Evolutionary conservation across 2,113 vertebrate species (phyloP).

Genomic region (Semicossyphus pulcher): DNA sequence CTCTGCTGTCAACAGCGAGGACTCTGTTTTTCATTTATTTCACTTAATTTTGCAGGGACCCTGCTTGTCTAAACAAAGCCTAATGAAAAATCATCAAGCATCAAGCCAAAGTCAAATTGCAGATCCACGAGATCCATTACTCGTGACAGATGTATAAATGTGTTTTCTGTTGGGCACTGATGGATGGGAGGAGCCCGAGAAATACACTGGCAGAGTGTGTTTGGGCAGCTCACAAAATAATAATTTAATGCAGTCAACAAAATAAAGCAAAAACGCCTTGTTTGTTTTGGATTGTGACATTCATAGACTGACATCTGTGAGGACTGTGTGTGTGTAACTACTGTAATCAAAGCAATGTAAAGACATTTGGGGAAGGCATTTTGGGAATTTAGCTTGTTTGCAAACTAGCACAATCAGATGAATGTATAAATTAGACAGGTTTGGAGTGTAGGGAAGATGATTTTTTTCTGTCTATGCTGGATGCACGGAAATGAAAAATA

Average conservation of each 20-base stretch:
- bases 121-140: conserved; percentile 16
- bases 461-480: no score
- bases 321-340: background rate
- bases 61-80: conserved; percentile 27
- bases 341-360: no score
- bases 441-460: no score
- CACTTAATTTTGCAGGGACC: conserved; percentile 2
- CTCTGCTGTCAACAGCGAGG: background rate
- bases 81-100: conserved; percentile 17
- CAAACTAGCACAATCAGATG: background rate
- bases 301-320: background rate
- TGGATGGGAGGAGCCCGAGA: background rate
- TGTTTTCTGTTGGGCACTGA: conserved; percentile 1
- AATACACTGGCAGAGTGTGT: background rate
- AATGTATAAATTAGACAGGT: background rate
- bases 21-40: conserved; percentile 10
- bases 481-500: no score
- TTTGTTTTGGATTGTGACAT: background rate
- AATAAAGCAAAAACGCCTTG: background rate
- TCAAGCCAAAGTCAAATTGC: conserved; percentile 16
- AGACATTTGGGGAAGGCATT: no score
- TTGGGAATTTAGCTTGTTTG: background rate
- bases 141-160: conserved; percentile 1
- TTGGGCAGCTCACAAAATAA: background rate
- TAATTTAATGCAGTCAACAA: background rate